Percentiles rank a stretch among this genome's conserved stretches.
Conservation (phyloP, 2,888 invertebrate species). For the Clusia tigrina region DNA sequence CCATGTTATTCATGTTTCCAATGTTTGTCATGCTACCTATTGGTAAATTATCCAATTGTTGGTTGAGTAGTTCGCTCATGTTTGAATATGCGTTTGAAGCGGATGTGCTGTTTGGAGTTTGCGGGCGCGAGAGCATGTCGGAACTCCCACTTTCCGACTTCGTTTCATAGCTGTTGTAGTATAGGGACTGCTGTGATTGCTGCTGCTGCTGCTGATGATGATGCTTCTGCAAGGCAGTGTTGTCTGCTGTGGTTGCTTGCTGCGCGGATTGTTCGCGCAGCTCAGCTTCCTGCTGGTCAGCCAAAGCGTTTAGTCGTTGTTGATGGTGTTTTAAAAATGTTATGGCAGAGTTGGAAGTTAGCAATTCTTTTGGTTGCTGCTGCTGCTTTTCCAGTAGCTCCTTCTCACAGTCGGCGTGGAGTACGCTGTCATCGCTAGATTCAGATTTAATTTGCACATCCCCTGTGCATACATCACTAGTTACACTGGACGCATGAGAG, state of each 20-base stretch:
- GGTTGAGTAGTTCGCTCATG: constrained; percentile 60
- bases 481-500: constrained; percentile 26
- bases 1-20: constrained; percentile 60
- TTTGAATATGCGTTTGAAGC: constrained; percentile 48
- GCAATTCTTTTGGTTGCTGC: constrained; percentile 32
- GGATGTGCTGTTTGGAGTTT: constrained; percentile 59
- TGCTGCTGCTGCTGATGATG: constrained; percentile 37
- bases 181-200: constrained; percentile 68
- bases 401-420: constrained; percentile 11
- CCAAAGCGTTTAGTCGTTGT: constrained; percentile 9
- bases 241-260: constrained; percentile 20
- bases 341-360: constrained; percentile 31
- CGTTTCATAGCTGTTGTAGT: constrained; percentile 64
- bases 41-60: constrained; percentile 61
- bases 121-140: constrained; percentile 63
- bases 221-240: constrained; percentile 5
- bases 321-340: constrained; percentile 40
- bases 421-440: constrained; percentile 40
- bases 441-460: constrained; percentile 52
- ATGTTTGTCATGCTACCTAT: constrained; percentile 47
- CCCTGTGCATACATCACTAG: constrained; percentile 35
- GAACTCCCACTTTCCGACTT: constrained; percentile 65
- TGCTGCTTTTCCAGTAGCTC: constrained; percentile 22
- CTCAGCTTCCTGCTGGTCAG: constrained; percentile 40
- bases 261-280: constrained; percentile 28